Percentiles rank a stretch among this genome's conserved stretches.
These are phyloP conservation scores for Ceyx melanurus DNA, from an alignment of 2,113 vertebrate genomes.

Conservation along the genomic window DNA sequence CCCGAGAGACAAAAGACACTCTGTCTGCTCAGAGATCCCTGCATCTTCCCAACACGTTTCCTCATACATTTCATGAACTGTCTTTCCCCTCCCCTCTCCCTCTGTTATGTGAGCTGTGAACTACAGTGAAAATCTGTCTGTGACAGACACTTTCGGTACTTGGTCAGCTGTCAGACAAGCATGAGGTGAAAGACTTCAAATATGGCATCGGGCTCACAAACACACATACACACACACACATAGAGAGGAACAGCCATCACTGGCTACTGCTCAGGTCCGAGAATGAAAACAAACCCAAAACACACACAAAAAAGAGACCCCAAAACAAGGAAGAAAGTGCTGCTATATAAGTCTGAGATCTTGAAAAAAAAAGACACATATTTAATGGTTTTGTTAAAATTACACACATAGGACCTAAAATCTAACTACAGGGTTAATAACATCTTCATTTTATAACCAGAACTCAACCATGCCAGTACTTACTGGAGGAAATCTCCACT, in stretches of 20 bases:
- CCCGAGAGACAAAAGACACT: conserved; percentile 60
- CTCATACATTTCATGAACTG: conserved; percentile 60
- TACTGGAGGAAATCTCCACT: neutral
- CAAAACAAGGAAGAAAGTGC: neutral
- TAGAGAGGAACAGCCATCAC: neutral
- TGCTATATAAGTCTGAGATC: neutral
- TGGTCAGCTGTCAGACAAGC: conserved; percentile 66
- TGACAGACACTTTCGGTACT: conserved; percentile 58
- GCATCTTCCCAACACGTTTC: conserved; percentile 54
- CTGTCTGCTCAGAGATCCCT: conserved; percentile 56
- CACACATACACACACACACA: neutral
- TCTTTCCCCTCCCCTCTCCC: conserved; percentile 66
- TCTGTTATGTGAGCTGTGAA: conserved; percentile 66
- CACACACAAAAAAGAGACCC: neutral
- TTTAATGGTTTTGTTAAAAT: neutral
- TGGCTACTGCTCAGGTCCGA: conserved; percentile 44
- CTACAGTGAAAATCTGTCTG: conserved; percentile 65
- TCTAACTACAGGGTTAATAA: neutral
- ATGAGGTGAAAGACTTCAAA: conserved; percentile 71
- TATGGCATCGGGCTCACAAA: conserved; percentile 54
- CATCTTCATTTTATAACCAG: neutral
- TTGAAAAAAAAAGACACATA: neutral
- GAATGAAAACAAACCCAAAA: neutral
- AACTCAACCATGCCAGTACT: neutral
- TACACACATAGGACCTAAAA: neutral